phyloP scores from a whole-genome alignment of 2,888 invertebrate species.

The Hirtodrosophila confusa region DNA sequence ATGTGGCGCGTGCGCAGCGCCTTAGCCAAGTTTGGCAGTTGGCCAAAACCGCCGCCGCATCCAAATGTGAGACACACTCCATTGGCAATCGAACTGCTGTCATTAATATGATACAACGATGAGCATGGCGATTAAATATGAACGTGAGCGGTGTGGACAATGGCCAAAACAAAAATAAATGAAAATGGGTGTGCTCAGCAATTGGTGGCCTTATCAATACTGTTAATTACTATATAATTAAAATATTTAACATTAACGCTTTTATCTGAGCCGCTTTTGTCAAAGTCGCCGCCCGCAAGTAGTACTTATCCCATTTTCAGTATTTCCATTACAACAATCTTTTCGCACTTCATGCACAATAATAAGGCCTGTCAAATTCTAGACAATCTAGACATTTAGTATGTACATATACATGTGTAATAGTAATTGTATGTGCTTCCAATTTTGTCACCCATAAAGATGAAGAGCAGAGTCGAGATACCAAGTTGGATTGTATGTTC shows the following conservation, averaged over 20 bases:
- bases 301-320: not conserved
- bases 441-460: too few species aligned
- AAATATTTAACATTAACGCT: slow-evolving; percentile 14
- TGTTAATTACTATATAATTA: slow-evolving; percentile 29
- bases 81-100: slow-evolving; percentile 14
- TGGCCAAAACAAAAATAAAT: not conserved
- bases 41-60: not conserved
- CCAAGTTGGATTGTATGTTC: too few species aligned
- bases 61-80: not conserved
- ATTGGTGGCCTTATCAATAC: not conserved
- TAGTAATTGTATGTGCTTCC: too few species aligned
- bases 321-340: not conserved
- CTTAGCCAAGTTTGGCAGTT: slow-evolving; percentile 13
- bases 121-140: slow-evolving; percentile 16
- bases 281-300: not conserved
- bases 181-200: slow-evolving; percentile 13
- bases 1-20: slow-evolving; percentile 42
- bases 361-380: too few species aligned
- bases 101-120: slow-evolving; percentile 19
- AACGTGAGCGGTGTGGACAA: slow-evolving; percentile 28
- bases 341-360: too few species aligned
- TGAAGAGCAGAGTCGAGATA: too few species aligned
- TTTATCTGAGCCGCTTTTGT: slow-evolving; percentile 31
- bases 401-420: too few species aligned
- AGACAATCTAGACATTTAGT: too few species aligned